phyloP scores from a whole-genome alignment of 2,113 vertebrate genomes.

The Anser brachyrhynchus region DNA sequence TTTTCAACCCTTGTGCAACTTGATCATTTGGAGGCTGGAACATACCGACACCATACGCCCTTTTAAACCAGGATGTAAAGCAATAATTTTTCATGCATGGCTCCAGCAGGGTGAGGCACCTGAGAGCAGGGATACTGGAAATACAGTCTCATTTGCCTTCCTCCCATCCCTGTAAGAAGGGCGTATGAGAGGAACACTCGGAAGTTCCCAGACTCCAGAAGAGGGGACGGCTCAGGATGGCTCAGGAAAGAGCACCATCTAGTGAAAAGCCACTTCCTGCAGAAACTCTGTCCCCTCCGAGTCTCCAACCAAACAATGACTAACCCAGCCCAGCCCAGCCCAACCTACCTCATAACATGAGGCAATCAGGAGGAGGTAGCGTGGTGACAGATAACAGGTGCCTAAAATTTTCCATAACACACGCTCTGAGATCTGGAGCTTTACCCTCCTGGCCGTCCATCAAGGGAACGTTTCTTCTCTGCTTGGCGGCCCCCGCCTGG shows the following conservation, averaged over 20 bases:
- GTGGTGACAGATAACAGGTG: neutral
- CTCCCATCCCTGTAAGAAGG: neutral
- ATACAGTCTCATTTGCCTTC: neutral
- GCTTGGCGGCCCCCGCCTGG: neutral
- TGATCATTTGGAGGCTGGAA: neutral
- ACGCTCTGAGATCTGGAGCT: neutral
- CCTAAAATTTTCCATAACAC: neutral
- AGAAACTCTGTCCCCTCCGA: neutral
- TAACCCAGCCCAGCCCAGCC: neutral
- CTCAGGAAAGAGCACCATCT: conserved; percentile 67
- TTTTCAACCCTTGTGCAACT: neutral
- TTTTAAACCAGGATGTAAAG: neutral
- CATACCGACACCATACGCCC: too few relatives aligned
- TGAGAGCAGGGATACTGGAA: neutral
- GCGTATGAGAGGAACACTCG: neutral
- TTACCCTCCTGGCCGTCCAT: neutral
- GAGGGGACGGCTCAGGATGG: neutral
- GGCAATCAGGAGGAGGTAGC: neutral
- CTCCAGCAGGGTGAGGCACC: neutral
- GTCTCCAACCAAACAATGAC: neutral
- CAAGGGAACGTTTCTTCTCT: neutral
- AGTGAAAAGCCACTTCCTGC: conserved; percentile 40
- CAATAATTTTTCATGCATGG: neutral
- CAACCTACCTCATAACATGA: neutral
- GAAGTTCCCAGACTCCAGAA: neutral